Evolutionary conservation across 2,888 invertebrate species (phyloP), one percentile per base, ranked within the genome.

Genomic region (Amaurobius ferox): DNA sequence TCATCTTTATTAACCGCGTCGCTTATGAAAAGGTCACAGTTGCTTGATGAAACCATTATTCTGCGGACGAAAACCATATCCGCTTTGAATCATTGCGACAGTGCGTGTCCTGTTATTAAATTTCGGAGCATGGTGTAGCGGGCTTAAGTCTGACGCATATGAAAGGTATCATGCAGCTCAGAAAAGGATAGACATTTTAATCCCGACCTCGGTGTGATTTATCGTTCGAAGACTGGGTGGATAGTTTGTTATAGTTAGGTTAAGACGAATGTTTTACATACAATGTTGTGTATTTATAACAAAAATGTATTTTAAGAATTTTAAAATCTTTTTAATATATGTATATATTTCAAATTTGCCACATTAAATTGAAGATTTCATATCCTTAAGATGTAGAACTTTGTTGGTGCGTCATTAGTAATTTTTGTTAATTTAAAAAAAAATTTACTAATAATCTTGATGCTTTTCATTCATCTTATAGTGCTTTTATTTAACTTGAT

Each of bases 81-180:
- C 29, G 30, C 6, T 13, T 64, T 16, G 64, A 64, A 29, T 64
- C n/a, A 64, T 64, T 64, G 30, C 30, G 16, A 13, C 64, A 13
- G 29, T 64, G 64, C 64, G 64, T 64, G 64, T 13, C 64, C 1
- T 29, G 64, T 29, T 64, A 64, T 64, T 64, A 64, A 64, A 64
- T 64, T 64, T 64, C 64, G 30, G 16, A 1, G 11, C 30, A 1
- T 23, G 23, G 23, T 55, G 55, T 55, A 3, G 19, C 6, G 55
- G 55, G 55, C 55, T 55, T 55, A 55, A 55, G 19, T 55, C 55
- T 55, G 55, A 55, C 55, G 55, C 55, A 55, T 55, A 55, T 55
- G 55, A 55, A 55, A 55, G 23, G 23, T 23, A 3, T 55, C 55
- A 23, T 55, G 55, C 23, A 2, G 1, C 1, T 23, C 55, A 11